These are phyloP conservation scores for Apodemus agrarius DNA, from an alignment of 2,797 vertebrate genomes.

Conservation along the genomic window DNA sequence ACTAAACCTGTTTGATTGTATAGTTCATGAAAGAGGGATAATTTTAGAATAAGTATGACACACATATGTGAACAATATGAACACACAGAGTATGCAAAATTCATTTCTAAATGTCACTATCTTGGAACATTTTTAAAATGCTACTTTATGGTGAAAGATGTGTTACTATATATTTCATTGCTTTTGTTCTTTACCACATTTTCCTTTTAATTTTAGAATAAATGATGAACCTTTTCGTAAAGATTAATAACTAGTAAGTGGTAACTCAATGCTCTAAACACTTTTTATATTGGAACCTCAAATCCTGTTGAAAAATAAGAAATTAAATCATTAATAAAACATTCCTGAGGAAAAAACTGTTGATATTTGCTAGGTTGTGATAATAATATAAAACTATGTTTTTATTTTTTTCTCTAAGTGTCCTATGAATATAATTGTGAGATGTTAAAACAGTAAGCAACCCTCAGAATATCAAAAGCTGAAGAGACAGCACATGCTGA, in stretches of 20 bases:
- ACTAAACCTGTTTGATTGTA: not conserved
- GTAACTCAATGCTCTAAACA: slow-evolving; percentile 86
- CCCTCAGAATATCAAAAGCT: not conserved
- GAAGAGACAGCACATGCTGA: not conserved
- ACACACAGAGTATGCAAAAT: slow-evolving; percentile 77
- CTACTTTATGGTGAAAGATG: slow-evolving; percentile 86
- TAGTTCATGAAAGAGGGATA: slow-evolving; percentile 37
- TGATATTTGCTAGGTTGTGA: slow-evolving; percentile 51
- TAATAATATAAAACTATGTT: not conserved
- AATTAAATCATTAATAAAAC: slow-evolving; percentile 87
- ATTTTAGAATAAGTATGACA: slow-evolving; percentile 80
- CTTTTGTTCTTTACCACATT: slow-evolving; percentile 86
- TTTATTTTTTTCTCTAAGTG: slow-evolving; percentile 8
- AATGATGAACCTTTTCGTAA: slow-evolving; percentile 84
- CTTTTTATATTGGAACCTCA: slow-evolving; percentile 87
- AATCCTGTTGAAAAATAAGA: slow-evolving; percentile 84
- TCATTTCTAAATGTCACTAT: slow-evolving; percentile 86
- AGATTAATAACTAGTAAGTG: slow-evolving; percentile 87
- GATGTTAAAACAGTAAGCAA: slow-evolving; percentile 21
- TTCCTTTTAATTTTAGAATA: slow-evolving; percentile 87
- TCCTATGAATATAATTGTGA: slow-evolving; percentile 52
- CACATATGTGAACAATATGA: slow-evolving; percentile 39
- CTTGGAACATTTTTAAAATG: slow-evolving; percentile 78
- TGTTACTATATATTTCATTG: slow-evolving; percentile 87
- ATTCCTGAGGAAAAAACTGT: slow-evolving; percentile 73